A percentile compares a stretch with the other conserved stretches of the same genome.
These are phyloP conservation scores for Corvus moneduloides DNA, from an alignment of 2,113 vertebrate species.

Conservation along the genomic window DNA sequence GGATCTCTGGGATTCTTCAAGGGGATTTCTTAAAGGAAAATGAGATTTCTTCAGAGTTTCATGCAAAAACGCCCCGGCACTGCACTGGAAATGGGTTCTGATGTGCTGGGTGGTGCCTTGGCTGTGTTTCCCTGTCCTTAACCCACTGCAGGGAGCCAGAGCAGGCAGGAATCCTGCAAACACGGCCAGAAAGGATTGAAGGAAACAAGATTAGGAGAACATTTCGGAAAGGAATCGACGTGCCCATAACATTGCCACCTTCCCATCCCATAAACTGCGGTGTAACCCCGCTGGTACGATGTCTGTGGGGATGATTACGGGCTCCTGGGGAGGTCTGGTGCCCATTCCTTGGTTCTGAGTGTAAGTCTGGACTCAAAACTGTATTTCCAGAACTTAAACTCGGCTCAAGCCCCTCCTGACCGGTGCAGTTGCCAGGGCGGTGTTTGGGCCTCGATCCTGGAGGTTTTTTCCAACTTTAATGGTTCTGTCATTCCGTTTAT, in stretches of 20 bases:
- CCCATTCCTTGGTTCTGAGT: background rate
- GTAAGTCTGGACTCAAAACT: background rate
- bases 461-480: accelerated
- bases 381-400: slow-evolving; percentile 16
- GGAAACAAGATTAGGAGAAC: background rate
- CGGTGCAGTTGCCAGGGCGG: no score
- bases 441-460: background rate
- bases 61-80: background rate
- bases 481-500: accelerated
- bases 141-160: background rate
- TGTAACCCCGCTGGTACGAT: background rate
- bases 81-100: background rate
- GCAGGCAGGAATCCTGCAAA: background rate
- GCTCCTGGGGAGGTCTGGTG: background rate
- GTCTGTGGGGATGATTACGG: background rate
- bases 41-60: background rate
- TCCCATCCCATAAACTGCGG: background rate
- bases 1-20: background rate
- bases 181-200: background rate
- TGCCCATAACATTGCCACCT: background rate
- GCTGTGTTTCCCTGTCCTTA: background rate
- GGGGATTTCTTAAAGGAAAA: background rate
- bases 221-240: background rate
- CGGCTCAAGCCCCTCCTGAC: background rate
- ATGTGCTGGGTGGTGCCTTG: background rate